phyloP scores from a whole-genome alignment of 2,113 vertebrate species.

The Neodon shergylaensis region DNA sequence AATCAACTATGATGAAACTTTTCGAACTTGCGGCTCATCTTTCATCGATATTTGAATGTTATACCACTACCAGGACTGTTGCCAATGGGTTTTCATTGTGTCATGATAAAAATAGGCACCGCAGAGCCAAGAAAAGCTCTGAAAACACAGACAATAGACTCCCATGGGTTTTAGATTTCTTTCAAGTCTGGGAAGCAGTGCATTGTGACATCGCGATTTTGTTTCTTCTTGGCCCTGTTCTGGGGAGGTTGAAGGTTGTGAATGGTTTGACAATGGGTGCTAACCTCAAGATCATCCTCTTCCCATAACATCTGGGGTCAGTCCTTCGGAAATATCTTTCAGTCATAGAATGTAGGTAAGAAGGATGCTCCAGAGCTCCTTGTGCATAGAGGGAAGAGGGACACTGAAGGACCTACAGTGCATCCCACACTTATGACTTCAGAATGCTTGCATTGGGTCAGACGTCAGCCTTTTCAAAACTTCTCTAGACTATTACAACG shows the following conservation, averaged over 20 bases:
- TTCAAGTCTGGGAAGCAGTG: neutral
- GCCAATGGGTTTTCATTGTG: slow-evolving; percentile 46
- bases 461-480: neutral
- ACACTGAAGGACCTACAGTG: neutral
- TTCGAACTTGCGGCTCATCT: slow-evolving; percentile 51
- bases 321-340: neutral
- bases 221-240: neutral
- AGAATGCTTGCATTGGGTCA: neutral
- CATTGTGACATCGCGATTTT: neutral
- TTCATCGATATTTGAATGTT: slow-evolving; percentile 41
- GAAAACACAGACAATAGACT: neutral
- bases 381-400: neutral
- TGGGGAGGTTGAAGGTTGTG: neutral
- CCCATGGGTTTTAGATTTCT: slow-evolving; percentile 23
- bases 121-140: neutral
- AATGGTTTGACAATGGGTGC: neutral
- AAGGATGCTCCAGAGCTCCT: neutral
- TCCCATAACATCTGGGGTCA: neutral
- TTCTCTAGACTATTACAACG: neutral
- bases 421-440: neutral
- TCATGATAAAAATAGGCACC: slow-evolving; percentile 54
- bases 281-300: neutral
- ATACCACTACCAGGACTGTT: slow-evolving; percentile 1
- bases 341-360: neutral
- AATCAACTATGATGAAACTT: slow-evolving; percentile 22